Evolutionary conservation across 2,113 vertebrate genomes (phyloP).

Genomic region (Corythornis madagascariensis): DNA sequence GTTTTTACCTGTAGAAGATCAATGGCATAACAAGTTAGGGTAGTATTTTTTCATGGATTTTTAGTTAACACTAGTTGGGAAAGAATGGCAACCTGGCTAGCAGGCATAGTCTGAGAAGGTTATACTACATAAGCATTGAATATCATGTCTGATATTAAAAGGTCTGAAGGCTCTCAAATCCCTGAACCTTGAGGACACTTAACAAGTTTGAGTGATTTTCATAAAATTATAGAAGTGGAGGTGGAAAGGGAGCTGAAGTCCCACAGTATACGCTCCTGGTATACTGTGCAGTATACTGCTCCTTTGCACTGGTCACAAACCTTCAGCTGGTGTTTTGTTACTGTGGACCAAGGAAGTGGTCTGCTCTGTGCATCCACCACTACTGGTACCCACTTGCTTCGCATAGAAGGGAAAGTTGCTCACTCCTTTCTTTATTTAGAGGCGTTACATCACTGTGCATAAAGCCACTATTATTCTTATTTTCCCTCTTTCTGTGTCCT

Average conservation of each 20-base stretch:
- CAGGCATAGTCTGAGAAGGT: not conserved
- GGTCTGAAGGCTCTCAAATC: not conserved
- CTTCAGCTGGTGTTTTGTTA: not conserved
- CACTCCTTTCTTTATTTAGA: not conserved
- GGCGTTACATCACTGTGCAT: not conserved
- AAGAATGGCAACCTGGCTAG: not conserved
- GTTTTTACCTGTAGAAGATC: not conserved
- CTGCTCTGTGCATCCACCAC: not conserved
- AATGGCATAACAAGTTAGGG: not conserved
- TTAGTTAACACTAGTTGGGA: not conserved
- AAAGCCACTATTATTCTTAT: not conserved
- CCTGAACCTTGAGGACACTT: not conserved
- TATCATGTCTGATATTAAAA: not conserved
- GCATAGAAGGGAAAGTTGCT: not conserved
- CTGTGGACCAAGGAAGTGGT: accelerated
- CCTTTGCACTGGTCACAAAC: not conserved
- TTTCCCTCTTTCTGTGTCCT: not conserved
- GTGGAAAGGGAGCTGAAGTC: not conserved
- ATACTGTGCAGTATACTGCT: too few relatives aligned
- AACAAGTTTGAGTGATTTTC: not conserved
- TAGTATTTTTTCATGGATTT: not conserved
- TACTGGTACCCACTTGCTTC: not conserved
- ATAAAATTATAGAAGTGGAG: not conserved
- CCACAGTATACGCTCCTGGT: not conserved
- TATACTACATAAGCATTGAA: not conserved